A percentile compares a stretch with the other conserved stretches of the same genome.
Evolutionary conservation across 2,113 vertebrate genomes (phyloP).

Genomic region (Pseudopipra pipra): DNA sequence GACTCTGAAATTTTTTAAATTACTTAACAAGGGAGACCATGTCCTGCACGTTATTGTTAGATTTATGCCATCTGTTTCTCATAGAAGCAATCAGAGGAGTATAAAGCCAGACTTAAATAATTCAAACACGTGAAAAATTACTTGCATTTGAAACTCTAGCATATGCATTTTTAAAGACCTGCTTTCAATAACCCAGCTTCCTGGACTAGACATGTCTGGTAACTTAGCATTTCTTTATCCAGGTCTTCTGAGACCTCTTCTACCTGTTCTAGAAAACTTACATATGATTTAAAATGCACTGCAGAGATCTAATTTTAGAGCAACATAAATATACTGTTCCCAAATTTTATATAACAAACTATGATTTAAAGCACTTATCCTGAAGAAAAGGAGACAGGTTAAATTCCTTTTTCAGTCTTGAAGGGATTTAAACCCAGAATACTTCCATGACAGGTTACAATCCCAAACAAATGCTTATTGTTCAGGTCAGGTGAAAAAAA

Average conservation of each 20-base stretch:
- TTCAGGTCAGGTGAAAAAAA: background rate
- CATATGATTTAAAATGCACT: background rate
- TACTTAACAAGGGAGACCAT: background rate
- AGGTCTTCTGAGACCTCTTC: background rate
- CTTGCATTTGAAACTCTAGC: background rate
- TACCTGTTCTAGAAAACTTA: background rate
- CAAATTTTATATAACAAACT: background rate
- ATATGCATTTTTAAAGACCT: background rate
- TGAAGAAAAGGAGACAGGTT: background rate
- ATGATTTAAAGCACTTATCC: background rate
- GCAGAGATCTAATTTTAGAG: background rate
- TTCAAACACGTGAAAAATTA: background rate
- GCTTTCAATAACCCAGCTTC: background rate
- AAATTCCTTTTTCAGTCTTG: background rate
- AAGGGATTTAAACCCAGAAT: background rate
- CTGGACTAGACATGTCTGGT: background rate
- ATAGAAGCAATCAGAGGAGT: background rate
- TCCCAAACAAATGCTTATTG: background rate
- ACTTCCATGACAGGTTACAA: background rate
- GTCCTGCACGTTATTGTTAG: background rate
- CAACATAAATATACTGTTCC: background rate
- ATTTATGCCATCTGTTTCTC: background rate
- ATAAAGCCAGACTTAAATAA: background rate
- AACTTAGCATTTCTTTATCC: background rate
- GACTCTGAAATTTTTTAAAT: background rate